Evolutionary conservation across 1,140 invertebrate species (phyloP).

Genomic region (Bombyx mori): DNA sequence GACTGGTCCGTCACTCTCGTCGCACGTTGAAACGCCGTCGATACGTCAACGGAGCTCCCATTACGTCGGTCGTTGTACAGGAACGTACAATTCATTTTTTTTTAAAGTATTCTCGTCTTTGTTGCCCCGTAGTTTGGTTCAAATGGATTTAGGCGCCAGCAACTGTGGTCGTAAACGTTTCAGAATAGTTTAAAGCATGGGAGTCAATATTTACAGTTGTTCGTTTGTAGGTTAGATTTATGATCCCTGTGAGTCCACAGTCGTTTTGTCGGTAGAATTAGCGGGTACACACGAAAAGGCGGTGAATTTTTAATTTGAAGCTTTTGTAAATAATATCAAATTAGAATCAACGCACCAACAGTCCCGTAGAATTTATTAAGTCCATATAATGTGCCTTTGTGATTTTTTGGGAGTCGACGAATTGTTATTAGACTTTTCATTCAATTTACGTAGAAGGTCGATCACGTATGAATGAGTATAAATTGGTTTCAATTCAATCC

Average conservation of each 20-base stretch:
- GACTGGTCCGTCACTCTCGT: slow-evolving; percentile 16
- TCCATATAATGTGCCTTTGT: no score
- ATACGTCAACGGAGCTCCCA: slow-evolving; percentile 13
- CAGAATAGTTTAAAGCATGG: slow-evolving; percentile 11
- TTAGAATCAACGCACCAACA: no score
- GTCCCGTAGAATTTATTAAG: no score
- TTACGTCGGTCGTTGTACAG: slow-evolving; percentile 18
- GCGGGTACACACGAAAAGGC: slow-evolving; percentile 25
- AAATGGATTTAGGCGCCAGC: slow-evolving; percentile 23
- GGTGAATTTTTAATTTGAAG: slow-evolving; percentile 21
- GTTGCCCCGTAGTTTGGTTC: slow-evolving; percentile 23
- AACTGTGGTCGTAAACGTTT: slow-evolving; percentile 10
- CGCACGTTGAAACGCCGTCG: slow-evolving; percentile 8
- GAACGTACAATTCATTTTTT: slow-evolving; percentile 27
- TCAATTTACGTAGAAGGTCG: slow-evolving; percentile 18
- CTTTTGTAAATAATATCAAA: no score
- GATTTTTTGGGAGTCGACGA: not conserved
- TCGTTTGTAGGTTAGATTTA: slow-evolving; percentile 35
- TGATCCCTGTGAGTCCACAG: slow-evolving; percentile 18
- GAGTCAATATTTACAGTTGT: slow-evolving; percentile 38
- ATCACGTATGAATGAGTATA: not conserved
- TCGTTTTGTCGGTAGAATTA: slow-evolving; percentile 17
- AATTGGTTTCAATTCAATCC: slow-evolving; percentile 43
- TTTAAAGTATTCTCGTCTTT: slow-evolving; percentile 31
- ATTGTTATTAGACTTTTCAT: slow-evolving; percentile 14